These are phyloP conservation scores for Solenopsis invicta DNA, from an alignment of 1,140 invertebrate species.

Conservation along the genomic window DNA sequence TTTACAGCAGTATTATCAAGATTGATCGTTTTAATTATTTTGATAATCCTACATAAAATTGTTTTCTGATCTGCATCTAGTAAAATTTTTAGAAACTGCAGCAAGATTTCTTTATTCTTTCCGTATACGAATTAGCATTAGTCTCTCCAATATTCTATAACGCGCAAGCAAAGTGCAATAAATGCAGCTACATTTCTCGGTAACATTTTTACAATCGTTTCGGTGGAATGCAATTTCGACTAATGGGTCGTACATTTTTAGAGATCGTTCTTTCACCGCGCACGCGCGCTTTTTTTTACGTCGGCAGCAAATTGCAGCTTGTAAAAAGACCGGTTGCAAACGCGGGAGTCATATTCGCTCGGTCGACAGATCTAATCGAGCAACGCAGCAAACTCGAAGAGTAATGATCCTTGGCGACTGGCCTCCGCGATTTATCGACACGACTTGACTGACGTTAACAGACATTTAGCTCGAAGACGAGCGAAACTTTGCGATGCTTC, in stretches of 20 bases:
- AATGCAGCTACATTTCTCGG: conserved; percentile 27
- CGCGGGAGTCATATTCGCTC: conserved; percentile 49
- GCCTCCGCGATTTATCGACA: conserved; percentile 48
- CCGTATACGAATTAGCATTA: not conserved
- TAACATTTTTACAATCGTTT: conserved; percentile 46
- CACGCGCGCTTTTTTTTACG: not conserved
- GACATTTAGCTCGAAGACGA: conserved; percentile 51
- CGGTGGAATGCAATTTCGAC: conserved; percentile 51
- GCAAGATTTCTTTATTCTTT: too few species aligned
- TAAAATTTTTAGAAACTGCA: too few species aligned
- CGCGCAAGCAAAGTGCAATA: not conserved
- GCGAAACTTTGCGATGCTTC: conserved; percentile 49
- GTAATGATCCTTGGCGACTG: conserved; percentile 45
- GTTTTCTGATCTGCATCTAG: too few species aligned
- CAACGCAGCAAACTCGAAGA: conserved; percentile 53
- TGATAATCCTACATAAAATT: too few species aligned
- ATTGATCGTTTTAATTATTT: too few species aligned
- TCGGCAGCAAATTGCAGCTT: conserved; percentile 41
- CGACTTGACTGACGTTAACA: conserved; percentile 45
- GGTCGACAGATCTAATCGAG: conserved; percentile 9
- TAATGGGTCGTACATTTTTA: conserved; percentile 57
- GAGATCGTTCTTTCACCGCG: not conserved
- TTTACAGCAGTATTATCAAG: too few species aligned
- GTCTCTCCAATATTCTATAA: not conserved
- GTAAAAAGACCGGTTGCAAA: conserved; percentile 8